Base-by-base conservation (phyloP, 2,797 vertebrate species). In the Okamejei kenojei region DNA sequence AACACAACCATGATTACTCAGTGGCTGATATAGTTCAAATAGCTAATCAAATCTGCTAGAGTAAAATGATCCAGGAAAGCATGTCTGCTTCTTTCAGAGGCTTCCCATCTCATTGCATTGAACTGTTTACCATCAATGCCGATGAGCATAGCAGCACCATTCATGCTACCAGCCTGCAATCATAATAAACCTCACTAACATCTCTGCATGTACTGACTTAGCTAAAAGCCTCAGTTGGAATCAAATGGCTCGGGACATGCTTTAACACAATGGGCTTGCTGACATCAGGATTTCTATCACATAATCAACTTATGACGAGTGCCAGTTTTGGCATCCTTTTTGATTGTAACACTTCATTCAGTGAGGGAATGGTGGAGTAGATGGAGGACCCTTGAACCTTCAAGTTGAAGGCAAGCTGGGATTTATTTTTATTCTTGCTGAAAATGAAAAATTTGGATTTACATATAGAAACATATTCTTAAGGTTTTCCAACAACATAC, bases 191-290 rank as follows among this genome's bases (percentile, higher is more conserved):
- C 17, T 68, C 84, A 88, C 84, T 88, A 65, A 68, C 61, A 88
- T 15, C 19, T 7, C 10, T 63, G 63, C 26, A 26, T 86, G 58
- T 58, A n/a, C 63, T 88, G 61, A 35, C 29, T 88, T 58, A 26
- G 35, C 61, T 65, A 88, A 88, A 88, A 88, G 84, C 61, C 29
- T 88, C n/a, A 88, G 6, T 65, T 65, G 61, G 84, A 88, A 35
- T 68, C 29, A 88, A 88, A 88, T 35, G n/a, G 61, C 29, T 88
- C 19, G 84, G 61, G 19, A 15, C 61, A 65, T 88, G 84, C 29
- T 65, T 7, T 68, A 65, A 13, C n/a, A 32, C 65, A 65, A 78
- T 78, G 9, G n/a, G n/a, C 76, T 19, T 86, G 81, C 82, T 86
- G 82, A 86, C 82, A 86, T 61, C 58, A 61, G 29, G 61, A n/a